Evolutionary conservation across 35 echinoderm and acorn worm genomes (phyloP).

Genomic region (Anneissia japonica): DNA sequence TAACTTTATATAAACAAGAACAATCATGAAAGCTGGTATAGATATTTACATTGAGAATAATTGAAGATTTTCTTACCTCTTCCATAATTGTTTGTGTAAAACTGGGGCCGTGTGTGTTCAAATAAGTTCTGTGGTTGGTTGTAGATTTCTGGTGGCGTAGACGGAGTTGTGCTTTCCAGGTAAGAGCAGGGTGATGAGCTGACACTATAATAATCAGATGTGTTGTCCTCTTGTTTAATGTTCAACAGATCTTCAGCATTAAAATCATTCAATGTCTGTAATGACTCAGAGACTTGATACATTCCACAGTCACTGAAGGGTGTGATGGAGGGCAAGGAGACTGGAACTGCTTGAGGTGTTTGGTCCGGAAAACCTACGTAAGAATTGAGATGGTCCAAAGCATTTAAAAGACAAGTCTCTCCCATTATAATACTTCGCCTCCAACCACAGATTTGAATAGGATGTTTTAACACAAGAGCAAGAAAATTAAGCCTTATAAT

Average conservation of each 20-base stretch:
- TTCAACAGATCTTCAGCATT: conserved; percentile 91
- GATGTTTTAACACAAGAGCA: not conserved
- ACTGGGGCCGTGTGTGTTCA: not conserved
- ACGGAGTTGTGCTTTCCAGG: conserved; percentile 27
- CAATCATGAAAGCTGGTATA: no score
- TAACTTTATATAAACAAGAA: no score
- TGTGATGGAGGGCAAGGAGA: conserved; percentile 58
- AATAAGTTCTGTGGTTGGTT: conserved; percentile 31
- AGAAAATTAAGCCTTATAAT: not conserved
- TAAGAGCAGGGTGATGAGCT: conserved; percentile 75
- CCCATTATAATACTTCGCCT: not conserved
- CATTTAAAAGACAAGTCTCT: not conserved
- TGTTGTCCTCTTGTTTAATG: conserved; percentile 93
- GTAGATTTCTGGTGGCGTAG: conserved; percentile 64
- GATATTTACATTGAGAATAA: no score
- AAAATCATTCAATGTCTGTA: conserved; percentile 97
- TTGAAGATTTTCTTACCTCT: not conserved
- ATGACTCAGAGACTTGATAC: conserved; percentile 80
- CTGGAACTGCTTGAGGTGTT: conserved; percentile 91
- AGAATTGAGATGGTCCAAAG: not conserved
- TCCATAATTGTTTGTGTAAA: not conserved
- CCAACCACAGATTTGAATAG: not conserved
- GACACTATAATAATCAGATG: conserved; percentile 96
- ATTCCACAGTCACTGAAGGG: conserved; percentile 62
- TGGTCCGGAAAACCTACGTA: conserved; percentile 64